Base-by-base conservation (phyloP, 2,797 vertebrate genomes). In the Spinus olivaceus region DNA sequence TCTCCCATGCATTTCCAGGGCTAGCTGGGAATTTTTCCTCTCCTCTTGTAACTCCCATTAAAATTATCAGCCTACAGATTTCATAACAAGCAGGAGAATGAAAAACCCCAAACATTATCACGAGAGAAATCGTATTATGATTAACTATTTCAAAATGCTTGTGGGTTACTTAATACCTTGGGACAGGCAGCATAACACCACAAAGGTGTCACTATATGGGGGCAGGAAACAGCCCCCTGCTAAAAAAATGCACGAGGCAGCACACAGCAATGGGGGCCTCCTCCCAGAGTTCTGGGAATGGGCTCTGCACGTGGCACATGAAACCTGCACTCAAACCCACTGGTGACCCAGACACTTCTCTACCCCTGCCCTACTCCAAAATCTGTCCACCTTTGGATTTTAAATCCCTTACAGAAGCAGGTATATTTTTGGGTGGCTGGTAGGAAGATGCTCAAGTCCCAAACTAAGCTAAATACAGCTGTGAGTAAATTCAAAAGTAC, bases 31-130 rank as follows among this genome's bases (percentile, higher is more conserved):
- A 41, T 72, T 92, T 47, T 33, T 63, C 64, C 61, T 95, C 61
- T 91, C 54, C 76, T 86, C 63, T 67, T 53, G 63, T 65, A 95
- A 95, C 70, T 96, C 91, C 44, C 73, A 92, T 79, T 90, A 92
- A 96, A 96, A 95, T 92, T 76, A 92, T 76, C 93, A 94, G 86
- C 92, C 91, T 90, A 95, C 92, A 76, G 86, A 94, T 95, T 96
- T 95, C 95, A 86, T 91, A 95, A 95, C 83, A 81, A 86, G 69
- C 35, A 85, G 54, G 50, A 78, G 88, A 95, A 90, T 21, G 51
- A 92, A 94, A 94, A 92, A 94, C 22, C 28, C 70, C 39, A 21
- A 91, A 57, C 63, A 56, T 46, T 95, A 94, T 95, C 87, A 46
- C 0, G 63, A 95, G 70, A 88, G 51, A 90, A 94, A 96, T 94